Evolutionary conservation across 2,888 invertebrate genomes (phyloP).

Genomic region (Clanis bilineata): DNA sequence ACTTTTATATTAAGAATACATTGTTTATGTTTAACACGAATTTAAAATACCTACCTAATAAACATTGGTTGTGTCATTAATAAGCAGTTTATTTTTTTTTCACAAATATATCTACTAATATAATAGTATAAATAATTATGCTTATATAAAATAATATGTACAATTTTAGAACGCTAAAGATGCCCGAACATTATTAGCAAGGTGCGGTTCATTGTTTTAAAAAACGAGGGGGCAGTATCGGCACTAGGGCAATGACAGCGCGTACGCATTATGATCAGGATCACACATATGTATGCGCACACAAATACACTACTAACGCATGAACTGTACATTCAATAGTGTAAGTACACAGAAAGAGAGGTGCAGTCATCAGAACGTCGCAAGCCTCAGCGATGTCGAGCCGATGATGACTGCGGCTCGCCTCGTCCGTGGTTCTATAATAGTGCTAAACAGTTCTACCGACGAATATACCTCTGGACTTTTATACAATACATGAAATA

Average conservation of each 20-base stretch:
- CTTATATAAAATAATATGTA: no score
- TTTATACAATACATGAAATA: conserved; percentile 49
- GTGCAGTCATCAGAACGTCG: conserved; percentile 38
- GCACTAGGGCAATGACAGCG: conserved; percentile 63
- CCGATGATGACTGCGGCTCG: conserved; percentile 4
- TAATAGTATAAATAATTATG: no score
- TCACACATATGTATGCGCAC: conserved; percentile 44
- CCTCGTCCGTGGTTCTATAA: background rate
- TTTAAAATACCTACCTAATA: no score
- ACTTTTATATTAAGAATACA: no score
- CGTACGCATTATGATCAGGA: conserved; percentile 63
- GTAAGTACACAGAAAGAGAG: conserved; percentile 29
- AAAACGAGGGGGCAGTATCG: conserved; percentile 48
- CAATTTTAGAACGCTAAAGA: conserved; percentile 29
- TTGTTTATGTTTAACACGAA: no score
- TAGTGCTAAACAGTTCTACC: background rate
- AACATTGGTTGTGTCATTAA: background rate
- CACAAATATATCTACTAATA: no score
- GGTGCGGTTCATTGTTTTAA: conserved; percentile 68
- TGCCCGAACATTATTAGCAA: conserved; percentile 55
- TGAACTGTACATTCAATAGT: background rate
- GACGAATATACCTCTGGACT: background rate
- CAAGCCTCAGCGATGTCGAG: conserved; percentile 17
- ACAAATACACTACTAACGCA: background rate
- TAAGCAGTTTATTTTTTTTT: background rate